These are phyloP conservation scores for Aurelia sp. DNA, from an alignment of 30 jellyfish, hydroid and myxozoan genomes.

Conservation along the genomic window DNA sequence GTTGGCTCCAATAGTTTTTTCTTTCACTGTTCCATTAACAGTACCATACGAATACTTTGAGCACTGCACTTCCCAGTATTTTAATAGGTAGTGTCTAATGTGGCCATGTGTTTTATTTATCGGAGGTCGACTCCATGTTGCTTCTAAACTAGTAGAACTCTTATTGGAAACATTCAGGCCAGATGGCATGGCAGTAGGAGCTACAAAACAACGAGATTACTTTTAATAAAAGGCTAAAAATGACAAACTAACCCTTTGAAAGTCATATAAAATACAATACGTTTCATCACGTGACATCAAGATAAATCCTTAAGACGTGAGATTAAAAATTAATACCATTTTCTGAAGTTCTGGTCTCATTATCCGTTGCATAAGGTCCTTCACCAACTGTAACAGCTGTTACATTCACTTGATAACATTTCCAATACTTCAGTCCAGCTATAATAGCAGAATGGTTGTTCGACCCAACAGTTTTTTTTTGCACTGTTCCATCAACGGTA, in stretches of 20 bases:
- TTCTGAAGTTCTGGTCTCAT: conserved; percentile 7
- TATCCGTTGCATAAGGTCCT: neutral
- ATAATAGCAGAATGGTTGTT: neutral
- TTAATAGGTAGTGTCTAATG: neutral
- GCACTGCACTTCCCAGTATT: conserved; percentile 2
- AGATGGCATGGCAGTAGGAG: no score
- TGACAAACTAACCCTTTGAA: no score
- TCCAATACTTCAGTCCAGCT: neutral
- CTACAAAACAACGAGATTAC: no score
- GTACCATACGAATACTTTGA: neutral
- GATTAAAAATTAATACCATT: neutral
- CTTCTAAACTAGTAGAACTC: no score
- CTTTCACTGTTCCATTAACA: neutral
- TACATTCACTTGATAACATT: conserved; percentile 9
- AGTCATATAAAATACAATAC: no score
- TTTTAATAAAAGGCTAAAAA: no score
- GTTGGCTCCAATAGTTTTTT: neutral
- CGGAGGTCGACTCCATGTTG: neutral
- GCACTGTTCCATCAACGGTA: neutral
- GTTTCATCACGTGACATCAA: no score
- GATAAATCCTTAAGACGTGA: no score
- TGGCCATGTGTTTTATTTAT: neutral
- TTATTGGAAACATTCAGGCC: no score
- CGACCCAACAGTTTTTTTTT: neutral
- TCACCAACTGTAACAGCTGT: conserved; percentile 23